Evolutionary conservation across 2,113 vertebrate species (phyloP), one percentile per base, ranked within the genome.

Genomic region (Paradoxurus hermaphroditus): DNA sequence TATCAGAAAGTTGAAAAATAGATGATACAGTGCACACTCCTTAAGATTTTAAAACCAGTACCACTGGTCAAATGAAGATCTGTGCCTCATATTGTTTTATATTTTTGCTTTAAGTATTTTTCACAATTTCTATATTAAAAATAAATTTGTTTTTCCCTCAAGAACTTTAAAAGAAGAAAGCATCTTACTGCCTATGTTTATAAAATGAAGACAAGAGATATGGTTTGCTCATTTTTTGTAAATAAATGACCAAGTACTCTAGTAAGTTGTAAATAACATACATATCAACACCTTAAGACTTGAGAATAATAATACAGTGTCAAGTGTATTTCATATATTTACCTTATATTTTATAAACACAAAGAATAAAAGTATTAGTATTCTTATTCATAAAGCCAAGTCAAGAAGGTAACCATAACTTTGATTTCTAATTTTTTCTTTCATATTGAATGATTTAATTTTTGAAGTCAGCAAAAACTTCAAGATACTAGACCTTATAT

Each of bases 401-500:
- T 98, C 98, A 98, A 98, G 96, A 84, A 91, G 91, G 86, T 90
- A 98, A 92, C 72, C 65, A 3, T 93, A 98, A 97, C 97, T 98
- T 90, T 98, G 95, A 98, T 97, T 98, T 98, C 97, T 98, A 86
- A 97, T 98, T 98, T 98, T 98, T 95, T 90, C 93, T 94, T 97
- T 98, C 84, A 97, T 96, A 97, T 96, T 98, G 97, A 98, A 98
- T 98, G 90, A 98, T 98, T 98, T 98, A 98, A 98, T 98, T 98
- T 98, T 98, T 98, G 91, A 98, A 98, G 98, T 99, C 99, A 99
- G 99, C 99, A 98, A 98, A 99, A 99, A 98, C 98, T 98, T 97
- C 81, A 98, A 98, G 98, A 98, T 98, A 98, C 95, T 94, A 53
- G 5, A 86, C 90, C 97, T 98, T 97, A 98, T 97, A 96, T 94